Base-by-base conservation (phyloP, 1,140 invertebrate species). In the Contarinia nasturtii region DNA sequence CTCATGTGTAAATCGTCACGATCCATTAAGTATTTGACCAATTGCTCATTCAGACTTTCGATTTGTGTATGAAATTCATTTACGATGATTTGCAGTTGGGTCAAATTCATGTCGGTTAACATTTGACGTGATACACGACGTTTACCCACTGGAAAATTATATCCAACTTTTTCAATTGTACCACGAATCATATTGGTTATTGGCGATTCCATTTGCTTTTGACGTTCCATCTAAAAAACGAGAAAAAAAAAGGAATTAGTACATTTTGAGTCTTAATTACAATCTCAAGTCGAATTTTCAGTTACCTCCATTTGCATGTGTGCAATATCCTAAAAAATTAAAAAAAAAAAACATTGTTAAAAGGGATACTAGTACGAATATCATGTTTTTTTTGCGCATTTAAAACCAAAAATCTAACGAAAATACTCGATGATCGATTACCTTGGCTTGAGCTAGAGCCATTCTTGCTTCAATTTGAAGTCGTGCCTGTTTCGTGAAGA, bases 1-100 rank as follows among this genome's bases (percentile, higher is more conserved):
- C 89, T 85, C 89, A 95, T 95, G 64, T 94, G 88, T 15, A 94
- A 67, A 63, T 94, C 90, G 70, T 94, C 90, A 53, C 90, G 70
- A 52, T 86, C 80, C 68, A 94, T 78, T 48, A 94, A 65, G 53
- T 87, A 74, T 58, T 84, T 77, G 2, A 94, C 88, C 27, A 95
- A 67, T 41, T 80, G 76, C 62, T 92, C 87, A 65, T 94, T 95
- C 48, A 93, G 66, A 49, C 71, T 81, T 70, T 92, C 89, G 59
- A 96, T 94, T 68, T 91, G 83, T 41, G 85, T 81, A 65, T 92
- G 89, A 45, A 94, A 67, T 67, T 92, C 88, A 67, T 95, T 94
- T 14, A 92, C 88, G 52, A 95, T 81, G 38, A 94, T 84, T 65
- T 71, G 90, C 45, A 94, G 68, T 59, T 94, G 89, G n/a, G 88